Evolutionary conservation across 2,797 vertebrate species (phyloP).

Genomic region (Dendrocincla tyrannina): DNA sequence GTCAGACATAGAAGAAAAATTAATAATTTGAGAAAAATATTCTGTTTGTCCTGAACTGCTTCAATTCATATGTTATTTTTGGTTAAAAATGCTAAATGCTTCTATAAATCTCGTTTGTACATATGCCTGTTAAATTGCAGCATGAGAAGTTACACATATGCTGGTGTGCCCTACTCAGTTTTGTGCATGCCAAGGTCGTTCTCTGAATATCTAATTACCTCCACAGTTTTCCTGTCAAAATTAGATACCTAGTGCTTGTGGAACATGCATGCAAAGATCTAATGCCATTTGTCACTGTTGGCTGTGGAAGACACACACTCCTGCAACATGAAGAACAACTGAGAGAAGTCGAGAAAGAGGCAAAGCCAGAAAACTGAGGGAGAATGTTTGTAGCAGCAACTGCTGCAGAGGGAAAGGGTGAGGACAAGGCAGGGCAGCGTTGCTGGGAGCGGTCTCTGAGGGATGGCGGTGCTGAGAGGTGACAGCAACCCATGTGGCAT

Average conservation of each 20-base stretch:
- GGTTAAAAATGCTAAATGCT: neutral
- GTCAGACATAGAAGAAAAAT: neutral
- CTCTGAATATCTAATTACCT: neutral
- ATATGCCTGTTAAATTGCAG: neutral
- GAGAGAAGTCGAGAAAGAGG: neutral
- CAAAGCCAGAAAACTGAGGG: fast-evolving
- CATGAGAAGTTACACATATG: neutral
- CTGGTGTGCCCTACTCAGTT: neutral
- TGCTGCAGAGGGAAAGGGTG: neutral
- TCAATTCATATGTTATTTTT: neutral
- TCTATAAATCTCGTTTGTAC: fast-evolving
- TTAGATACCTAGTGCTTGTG: fast-evolving
- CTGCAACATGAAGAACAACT: neutral
- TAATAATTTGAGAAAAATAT: neutral
- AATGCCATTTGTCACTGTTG: neutral
- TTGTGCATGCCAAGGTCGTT: neutral
- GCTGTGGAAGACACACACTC: neutral
- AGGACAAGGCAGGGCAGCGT: fast-evolving
- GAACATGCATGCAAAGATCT: fast-evolving
- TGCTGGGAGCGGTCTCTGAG: neutral
- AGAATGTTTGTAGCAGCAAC: neutral
- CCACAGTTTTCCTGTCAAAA: neutral
- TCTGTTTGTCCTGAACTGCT: neutral
- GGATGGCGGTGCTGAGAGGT: neutral
- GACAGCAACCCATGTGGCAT: constrained; percentile 33